Conservation (phyloP, 2,113 vertebrate species). For the Piaya cayana region DNA sequence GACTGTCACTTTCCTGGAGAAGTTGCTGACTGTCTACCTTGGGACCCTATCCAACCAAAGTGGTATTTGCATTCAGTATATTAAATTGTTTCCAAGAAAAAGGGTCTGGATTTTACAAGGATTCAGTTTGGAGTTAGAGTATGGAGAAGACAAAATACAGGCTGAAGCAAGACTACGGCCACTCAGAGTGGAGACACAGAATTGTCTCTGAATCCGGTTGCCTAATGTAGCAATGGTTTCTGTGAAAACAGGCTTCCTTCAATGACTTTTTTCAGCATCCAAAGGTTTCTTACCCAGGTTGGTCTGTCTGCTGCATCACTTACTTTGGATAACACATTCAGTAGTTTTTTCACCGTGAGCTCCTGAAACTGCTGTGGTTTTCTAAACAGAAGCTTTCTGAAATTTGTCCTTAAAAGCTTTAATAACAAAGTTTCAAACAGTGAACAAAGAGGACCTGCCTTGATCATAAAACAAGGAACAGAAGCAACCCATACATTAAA, state of each 20-base stretch:
- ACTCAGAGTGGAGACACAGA: neutral
- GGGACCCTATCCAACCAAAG: neutral
- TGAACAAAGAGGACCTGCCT: neutral
- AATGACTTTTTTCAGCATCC: neutral
- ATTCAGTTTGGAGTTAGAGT: neutral
- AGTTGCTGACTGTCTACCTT: neutral
- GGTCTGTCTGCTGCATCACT: neutral
- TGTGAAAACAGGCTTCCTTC: neutral
- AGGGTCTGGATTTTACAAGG: neutral
- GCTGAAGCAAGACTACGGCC: neutral
- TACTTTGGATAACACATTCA: neutral
- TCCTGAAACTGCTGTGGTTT: neutral
- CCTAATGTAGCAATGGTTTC: neutral
- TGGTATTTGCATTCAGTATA: neutral
- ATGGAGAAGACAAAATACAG: neutral
- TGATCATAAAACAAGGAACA: neutral
- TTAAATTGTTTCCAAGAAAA: neutral
- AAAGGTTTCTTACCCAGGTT: neutral
- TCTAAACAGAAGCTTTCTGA: neutral
- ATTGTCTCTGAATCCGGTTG: neutral
- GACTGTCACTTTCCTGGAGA: neutral
- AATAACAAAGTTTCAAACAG: neutral
- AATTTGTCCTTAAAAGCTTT: neutral
- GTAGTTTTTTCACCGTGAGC: neutral
- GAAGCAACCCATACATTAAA: neutral